Percentiles rank a stretch among this genome's conserved stretches.
Evolutionary conservation across 2,888 invertebrate species (phyloP).

Genomic region (Melanargia galathea): DNA sequence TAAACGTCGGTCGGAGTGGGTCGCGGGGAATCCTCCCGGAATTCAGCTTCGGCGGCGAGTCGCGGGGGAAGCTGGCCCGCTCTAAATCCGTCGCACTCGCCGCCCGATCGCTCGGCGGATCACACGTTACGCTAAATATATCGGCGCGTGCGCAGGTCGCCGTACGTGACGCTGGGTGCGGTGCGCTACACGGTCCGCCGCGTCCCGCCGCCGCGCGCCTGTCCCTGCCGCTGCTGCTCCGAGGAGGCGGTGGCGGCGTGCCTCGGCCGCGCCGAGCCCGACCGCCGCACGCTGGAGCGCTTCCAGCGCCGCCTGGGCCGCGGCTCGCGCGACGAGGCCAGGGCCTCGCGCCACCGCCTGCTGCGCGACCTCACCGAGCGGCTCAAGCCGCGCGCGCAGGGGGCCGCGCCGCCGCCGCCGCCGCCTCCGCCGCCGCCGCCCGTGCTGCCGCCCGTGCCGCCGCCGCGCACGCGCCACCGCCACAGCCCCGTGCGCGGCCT

Average conservation of each 20-base stretch:
- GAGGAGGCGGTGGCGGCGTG: slow-evolving; percentile 80
- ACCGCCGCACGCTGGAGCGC: slow-evolving; percentile 90
- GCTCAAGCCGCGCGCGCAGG: slow-evolving; percentile 83
- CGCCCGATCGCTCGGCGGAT: slow-evolving; percentile 69
- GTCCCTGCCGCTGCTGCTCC: slow-evolving; percentile 81
- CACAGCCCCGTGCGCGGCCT: slow-evolving; percentile 78
- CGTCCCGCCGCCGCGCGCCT: slow-evolving; percentile 83
- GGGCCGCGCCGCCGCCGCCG: slow-evolving; percentile 55
- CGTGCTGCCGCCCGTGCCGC: slow-evolving; percentile 81
- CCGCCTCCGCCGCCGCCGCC: slow-evolving; percentile 72
- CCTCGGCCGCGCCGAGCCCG: slow-evolving; percentile 77
- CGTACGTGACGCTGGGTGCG: slow-evolving; percentile 86
- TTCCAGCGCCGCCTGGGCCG: slow-evolving; percentile 89
- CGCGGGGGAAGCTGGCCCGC: slow-evolving; percentile 69
- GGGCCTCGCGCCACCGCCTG: slow-evolving; percentile 84
- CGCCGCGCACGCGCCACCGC: slow-evolving; percentile 76
- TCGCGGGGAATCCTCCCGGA: slow-evolving; percentile 79
- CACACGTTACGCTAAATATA: slow-evolving; percentile 63
- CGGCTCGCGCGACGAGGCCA: slow-evolving; percentile 71
- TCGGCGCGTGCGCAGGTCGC: slow-evolving; percentile 70
- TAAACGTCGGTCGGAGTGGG: slow-evolving; percentile 68
- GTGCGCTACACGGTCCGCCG: slow-evolving; percentile 87
- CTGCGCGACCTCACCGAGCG: slow-evolving; percentile 91
- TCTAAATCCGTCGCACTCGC: slow-evolving; percentile 78
- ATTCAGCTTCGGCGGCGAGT: slow-evolving; percentile 68